Conservation (phyloP, 2,888 invertebrate genomes). For the Chalcosyrphus nemorum region DNA sequence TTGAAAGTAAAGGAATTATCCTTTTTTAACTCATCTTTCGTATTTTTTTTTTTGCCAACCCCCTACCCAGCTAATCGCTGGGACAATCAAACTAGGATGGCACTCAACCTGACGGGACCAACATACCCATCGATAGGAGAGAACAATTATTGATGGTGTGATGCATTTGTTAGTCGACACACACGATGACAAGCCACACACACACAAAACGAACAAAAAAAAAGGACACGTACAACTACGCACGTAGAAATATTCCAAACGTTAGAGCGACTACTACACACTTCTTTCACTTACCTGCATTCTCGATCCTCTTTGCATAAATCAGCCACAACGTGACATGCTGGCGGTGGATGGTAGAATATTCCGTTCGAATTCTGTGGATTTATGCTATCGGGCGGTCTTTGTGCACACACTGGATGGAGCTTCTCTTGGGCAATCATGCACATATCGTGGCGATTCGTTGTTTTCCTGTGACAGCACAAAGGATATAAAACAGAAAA, state of each 20-base stretch:
- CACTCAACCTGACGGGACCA: no score
- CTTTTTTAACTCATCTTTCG: no score
- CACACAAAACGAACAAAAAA: not conserved
- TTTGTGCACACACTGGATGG: constrained; percentile 94
- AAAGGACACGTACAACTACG: constrained; percentile 5
- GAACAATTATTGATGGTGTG: constrained; percentile 39
- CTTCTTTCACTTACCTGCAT: constrained; percentile 87
- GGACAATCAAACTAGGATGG: not conserved
- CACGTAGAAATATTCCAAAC: not conserved
- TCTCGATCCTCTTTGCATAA: constrained; percentile 91
- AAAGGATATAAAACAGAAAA: not conserved
- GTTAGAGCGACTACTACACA: not conserved
- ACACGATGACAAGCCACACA: constrained; percentile 33
- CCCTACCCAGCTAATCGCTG: not conserved
- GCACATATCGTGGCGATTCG: constrained; percentile 93
- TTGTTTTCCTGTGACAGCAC: constrained; percentile 87
- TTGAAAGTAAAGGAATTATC: no score
- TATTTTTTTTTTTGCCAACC: no score
- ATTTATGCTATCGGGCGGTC: constrained; percentile 85
- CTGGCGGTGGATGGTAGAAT: constrained; percentile 87
- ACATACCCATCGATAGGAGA: no score
- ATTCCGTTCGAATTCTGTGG: constrained; percentile 82
- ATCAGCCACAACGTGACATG: constrained; percentile 92
- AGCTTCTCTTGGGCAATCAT: constrained; percentile 94
- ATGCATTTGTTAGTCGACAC: constrained; percentile 25